Evolutionary conservation across 53 echinoderm and acorn worm species (phyloP).

Genomic region (Patiria pectinifera): DNA sequence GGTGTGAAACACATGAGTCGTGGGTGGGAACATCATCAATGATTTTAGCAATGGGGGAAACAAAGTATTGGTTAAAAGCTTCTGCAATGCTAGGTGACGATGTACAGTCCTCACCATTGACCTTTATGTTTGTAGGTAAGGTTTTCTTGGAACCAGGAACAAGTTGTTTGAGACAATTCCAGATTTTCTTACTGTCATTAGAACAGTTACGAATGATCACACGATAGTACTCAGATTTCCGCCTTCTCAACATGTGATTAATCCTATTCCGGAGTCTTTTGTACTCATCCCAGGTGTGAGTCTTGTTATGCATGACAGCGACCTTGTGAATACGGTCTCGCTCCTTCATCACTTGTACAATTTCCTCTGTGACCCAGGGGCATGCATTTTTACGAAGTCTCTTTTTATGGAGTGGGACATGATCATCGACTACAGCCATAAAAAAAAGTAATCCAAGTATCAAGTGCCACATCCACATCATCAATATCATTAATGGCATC

Average conservation of each 20-base stretch:
- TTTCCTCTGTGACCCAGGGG: not conserved
- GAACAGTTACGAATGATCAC: not conserved
- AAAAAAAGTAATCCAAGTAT: not conserved
- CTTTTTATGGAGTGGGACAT: not conserved
- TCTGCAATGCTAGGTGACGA: not conserved
- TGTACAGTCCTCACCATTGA: not conserved
- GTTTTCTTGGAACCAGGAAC: not conserved
- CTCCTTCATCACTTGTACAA: not conserved
- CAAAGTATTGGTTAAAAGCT: not conserved
- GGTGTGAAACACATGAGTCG: not conserved
- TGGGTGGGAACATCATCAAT: not conserved
- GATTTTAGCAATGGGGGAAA: not conserved
- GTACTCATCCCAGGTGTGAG: not conserved
- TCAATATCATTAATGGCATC: not conserved
- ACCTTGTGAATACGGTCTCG: not conserved
- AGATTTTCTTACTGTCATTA: not conserved
- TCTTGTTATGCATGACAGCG: not conserved
- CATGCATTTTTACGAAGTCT: not conserved
- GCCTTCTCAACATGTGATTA: too few relatives aligned
- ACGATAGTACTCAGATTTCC: not conserved
- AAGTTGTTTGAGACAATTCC: not conserved
- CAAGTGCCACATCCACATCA: not conserved
- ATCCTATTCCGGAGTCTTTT: not conserved
- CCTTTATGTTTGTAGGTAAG: not conserved
- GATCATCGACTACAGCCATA: not conserved